A percentile compares a stretch with the other conserved stretches of the same genome.
Evolutionary conservation across 2,888 invertebrate species (phyloP).

Genomic region (Lordiphosa fenestrarum): DNA sequence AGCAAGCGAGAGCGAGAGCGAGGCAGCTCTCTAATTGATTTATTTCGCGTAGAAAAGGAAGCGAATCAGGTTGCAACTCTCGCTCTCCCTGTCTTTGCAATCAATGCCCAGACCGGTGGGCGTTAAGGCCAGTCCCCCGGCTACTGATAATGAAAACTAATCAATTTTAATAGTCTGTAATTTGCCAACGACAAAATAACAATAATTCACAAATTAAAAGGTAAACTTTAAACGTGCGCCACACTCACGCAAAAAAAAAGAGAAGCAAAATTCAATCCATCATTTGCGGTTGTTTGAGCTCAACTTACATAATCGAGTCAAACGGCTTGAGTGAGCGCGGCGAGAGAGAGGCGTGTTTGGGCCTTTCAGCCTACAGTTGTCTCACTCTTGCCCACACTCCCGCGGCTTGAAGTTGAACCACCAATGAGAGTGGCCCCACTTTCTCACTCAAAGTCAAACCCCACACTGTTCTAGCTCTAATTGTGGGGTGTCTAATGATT

Average conservation of each 20-base stretch:
- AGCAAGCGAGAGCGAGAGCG: constrained; percentile 13
- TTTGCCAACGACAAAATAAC: constrained; percentile 60
- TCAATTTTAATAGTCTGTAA: constrained; percentile 69
- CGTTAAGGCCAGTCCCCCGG: constrained; percentile 15
- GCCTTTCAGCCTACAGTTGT: constrained; percentile 20
- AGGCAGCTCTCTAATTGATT: constrained; percentile 59
- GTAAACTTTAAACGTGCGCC: constrained; percentile 43
- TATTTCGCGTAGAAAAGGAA: constrained; percentile 37
- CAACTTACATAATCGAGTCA: constrained; percentile 57
- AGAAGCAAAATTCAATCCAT: neutral
- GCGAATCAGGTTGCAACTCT: neutral
- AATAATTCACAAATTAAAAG: constrained; percentile 54
- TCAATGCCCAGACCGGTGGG: neutral
- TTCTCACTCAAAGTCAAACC: no score
- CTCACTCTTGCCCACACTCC: constrained; percentile 30
- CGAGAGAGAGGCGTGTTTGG: constrained; percentile 53
- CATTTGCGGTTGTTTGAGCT: constrained; percentile 11
- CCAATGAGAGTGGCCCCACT: constrained; percentile 29
- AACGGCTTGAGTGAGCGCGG: constrained; percentile 44
- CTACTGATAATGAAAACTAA: constrained; percentile 57
- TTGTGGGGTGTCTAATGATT: no score
- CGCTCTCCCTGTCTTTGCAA: no score
- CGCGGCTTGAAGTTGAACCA: neutral
- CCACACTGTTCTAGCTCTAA: no score
- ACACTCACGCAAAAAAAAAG: constrained; percentile 29